Evolutionary conservation across 2,888 invertebrate genomes (phyloP).

Genomic region (Dendrolimus houi): DNA sequence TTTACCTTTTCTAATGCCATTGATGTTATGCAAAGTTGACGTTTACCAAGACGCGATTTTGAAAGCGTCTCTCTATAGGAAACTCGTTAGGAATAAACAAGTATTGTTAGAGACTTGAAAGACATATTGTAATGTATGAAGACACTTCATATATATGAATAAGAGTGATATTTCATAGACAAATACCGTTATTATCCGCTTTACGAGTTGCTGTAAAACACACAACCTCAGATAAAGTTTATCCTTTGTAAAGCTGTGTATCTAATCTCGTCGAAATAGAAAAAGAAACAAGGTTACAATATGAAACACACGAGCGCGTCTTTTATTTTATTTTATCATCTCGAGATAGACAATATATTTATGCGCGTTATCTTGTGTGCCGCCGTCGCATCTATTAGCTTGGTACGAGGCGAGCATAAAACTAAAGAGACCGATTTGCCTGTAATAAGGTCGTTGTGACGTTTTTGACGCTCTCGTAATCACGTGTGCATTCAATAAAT

Average conservation of each 20-base stretch:
- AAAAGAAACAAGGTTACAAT: constrained; percentile 32
- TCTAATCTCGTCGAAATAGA: constrained; percentile 46
- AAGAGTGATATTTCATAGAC: constrained; percentile 16
- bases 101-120: not conserved
- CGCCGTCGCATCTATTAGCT: constrained; percentile 37
- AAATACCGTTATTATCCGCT: constrained; percentile 21
- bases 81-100: constrained; percentile 6
- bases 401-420: constrained; percentile 47
- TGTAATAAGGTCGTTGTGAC: constrained; percentile 43
- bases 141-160: constrained; percentile 7
- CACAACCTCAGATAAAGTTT: constrained; percentile 33
- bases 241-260: constrained; percentile 29
- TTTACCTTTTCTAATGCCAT: constrained; percentile 39
- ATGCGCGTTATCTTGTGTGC: constrained; percentile 29
- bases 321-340: constrained; percentile 23
- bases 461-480: constrained; percentile 15
- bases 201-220: constrained; percentile 32
- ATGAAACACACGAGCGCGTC: constrained; percentile 32
- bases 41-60: constrained; percentile 14
- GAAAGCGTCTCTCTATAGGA: constrained; percentile 10
- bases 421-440: constrained; percentile 41
- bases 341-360: constrained; percentile 27
- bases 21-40: constrained; percentile 27
- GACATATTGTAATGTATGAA: not conserved
- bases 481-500: constrained; percentile 30